A percentile compares a stretch with the other conserved stretches of the same genome.
Evolutionary conservation across 1,140 invertebrate species (phyloP).

Genomic region (Drosophila malerkotliana): DNA sequence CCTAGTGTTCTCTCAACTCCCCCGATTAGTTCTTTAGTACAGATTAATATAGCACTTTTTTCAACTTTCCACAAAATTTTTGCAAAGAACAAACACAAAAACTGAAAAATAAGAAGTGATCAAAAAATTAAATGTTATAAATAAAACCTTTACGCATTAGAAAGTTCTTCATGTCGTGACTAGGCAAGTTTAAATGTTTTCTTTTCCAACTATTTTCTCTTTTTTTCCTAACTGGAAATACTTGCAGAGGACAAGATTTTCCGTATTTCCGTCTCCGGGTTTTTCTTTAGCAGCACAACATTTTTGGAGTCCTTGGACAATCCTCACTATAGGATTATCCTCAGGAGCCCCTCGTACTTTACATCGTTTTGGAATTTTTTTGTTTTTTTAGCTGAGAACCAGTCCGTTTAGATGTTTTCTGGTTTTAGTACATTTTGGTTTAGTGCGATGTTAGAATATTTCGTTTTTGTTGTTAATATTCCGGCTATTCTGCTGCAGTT

Average conservation of each 20-base stretch:
- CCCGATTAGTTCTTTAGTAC: conserved; percentile 56
- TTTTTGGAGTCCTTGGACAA: not conserved
- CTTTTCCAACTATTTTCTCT: conserved; percentile 22
- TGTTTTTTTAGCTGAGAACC: conserved; percentile 40
- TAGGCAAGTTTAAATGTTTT: conserved; percentile 70
- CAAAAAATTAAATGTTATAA: conserved; percentile 26
- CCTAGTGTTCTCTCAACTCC: conserved; percentile 30
- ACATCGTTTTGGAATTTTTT: conserved; percentile 40
- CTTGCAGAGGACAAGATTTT: conserved; percentile 9
- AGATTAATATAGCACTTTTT: conserved; percentile 77
- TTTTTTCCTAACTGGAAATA: conserved; percentile 17
- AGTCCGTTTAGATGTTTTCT: conserved; percentile 6
- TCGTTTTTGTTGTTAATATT: conserved; percentile 42
- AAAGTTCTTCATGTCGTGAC: conserved; percentile 79
- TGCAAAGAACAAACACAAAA: conserved; percentile 25
- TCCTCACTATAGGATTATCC: not conserved
- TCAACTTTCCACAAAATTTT: conserved; percentile 41
- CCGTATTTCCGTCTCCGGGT: not conserved
- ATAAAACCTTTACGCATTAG: conserved; percentile 57
- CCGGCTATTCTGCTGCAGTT: conserved; percentile 18
- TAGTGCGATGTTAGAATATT: conserved; percentile 72
- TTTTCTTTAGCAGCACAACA: conserved; percentile 15
- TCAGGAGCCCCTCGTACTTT: not conserved
- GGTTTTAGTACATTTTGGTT: conserved; percentile 60
- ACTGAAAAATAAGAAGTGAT: conserved; percentile 33